Conservation (phyloP, 2,113 vertebrate species). For the Megaceryle maxima region DNA sequence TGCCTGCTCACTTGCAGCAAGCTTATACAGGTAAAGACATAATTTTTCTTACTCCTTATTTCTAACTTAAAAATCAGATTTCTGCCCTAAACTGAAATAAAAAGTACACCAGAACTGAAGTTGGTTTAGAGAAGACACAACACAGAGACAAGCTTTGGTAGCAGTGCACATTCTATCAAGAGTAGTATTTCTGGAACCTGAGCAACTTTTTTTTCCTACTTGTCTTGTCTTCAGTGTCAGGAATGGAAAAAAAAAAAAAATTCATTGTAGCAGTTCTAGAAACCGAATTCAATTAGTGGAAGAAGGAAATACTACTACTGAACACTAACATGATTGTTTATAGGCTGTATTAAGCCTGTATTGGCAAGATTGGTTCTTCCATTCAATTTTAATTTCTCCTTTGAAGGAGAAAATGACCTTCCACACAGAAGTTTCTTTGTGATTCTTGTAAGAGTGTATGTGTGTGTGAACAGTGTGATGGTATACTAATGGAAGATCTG, state of each 20-base stretch:
- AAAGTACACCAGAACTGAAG: neutral
- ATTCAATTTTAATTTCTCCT: neutral
- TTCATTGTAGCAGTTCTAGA: neutral
- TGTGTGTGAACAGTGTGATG: neutral
- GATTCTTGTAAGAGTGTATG: neutral
- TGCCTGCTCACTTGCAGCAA: conserved; percentile 95
- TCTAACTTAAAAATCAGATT: neutral
- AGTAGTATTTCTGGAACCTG: neutral
- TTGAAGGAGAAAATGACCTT: neutral
- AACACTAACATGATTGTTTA: neutral
- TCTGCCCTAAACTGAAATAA: neutral
- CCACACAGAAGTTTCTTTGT: neutral
- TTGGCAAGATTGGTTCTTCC: neutral
- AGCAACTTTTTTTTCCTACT: neutral
- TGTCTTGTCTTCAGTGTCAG: neutral
- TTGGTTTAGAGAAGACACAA: neutral
- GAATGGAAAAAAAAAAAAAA: neutral
- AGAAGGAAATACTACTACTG: neutral
- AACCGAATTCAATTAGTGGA: neutral
- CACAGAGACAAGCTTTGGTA: neutral
- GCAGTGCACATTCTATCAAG: neutral
- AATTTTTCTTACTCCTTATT: neutral
- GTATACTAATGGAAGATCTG: neutral
- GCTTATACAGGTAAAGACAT: conserved; percentile 88
- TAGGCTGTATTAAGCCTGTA: neutral